Base-by-base conservation (phyloP, 35 echinoderm and acorn worm species). In the Antedon bifida region DNA sequence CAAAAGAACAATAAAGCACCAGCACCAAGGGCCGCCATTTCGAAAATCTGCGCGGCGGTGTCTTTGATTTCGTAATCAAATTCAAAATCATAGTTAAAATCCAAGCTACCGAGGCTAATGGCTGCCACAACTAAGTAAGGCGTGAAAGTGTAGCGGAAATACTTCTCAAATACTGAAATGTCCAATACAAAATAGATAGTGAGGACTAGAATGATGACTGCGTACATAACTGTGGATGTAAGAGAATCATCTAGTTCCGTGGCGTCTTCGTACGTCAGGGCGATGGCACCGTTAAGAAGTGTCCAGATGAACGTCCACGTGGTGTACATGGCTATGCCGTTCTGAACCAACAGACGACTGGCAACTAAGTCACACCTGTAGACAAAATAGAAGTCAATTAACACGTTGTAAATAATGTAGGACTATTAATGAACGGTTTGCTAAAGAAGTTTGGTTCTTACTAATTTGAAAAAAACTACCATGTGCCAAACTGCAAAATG, bases 81-180 rank as follows among this genome's bases (percentile, higher is more conserved):
- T 64, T 55, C 76, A 0, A 84, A 77, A 46, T 90, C 85, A 85
- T 85, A 97, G 56, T 97, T 90, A 0, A 77, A 44, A 0, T 79
- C 81, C 1, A 92, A 21, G 64, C 82, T 90, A 29, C 90, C 94
- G 8, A 74, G 79, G n/a, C 92, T 78, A 9, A 90, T 90, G 77
- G 83, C 87, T 35, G 92, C 77, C 5, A 97, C 82, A 10, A 85
- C 88, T 13, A 86, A 36, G 83, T 90, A 97, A 2, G 92, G 88
- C 0, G 80, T 85, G 78, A 90, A 86, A 3, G 94, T 97, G 74
- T 97, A 97, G 30, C 94, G 87, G 23, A 92, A 74, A 56, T 85
- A 90, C 21, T 85, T 76, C 31, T 97, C 94, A 23, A 82, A 83
- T 74, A 92, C 56, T 77, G 88, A 85, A 1, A 74, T 82, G 19